Evolutionary conservation across 1,140 invertebrate species (phyloP), one percentile per base, ranked within the genome.

Genomic region (Argopecten irradians): DNA sequence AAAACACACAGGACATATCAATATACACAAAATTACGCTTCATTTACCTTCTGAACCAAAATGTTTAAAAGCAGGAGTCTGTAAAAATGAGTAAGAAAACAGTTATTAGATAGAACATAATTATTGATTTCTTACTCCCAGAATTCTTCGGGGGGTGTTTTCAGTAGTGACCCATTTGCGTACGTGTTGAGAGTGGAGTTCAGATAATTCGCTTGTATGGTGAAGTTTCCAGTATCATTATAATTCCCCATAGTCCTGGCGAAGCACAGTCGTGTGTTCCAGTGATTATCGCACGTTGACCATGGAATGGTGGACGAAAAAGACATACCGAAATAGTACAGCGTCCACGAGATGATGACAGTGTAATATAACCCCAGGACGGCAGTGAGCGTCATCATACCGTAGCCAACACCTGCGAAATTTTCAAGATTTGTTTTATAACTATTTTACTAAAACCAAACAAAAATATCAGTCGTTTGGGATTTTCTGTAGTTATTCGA

Each of bases 271-370:
- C 97, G 96, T 0, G 98, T 99, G 95, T 99, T 99, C 98, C 98
- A 99, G 14, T 96, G 93, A 94, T 99, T 99, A 94, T 98, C 97
- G 95, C 99, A 99, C 71, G 97, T 97, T 39, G 98, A 98, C 99
- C 99, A 99, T 1, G 99, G 99, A 83, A 99, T 96, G 92, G 97
- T 95, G 90, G 96, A 96, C 33, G 97, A 97, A 96, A 99, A 99
- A n/a, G 99, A 99, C 83, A 98, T 97, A 95, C 99, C 98, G 95
- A 99, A 98, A 96, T 98, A 99, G 87, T 98, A 97, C 82, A 99
- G 96, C 13, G 98, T 98, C 98, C 98, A 99, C 19, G 98, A 98
- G 92, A 99, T 98, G 94, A 99, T 99, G 1, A 99, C 98, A 95
- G 99, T 99, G 96, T 99, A 99, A 95, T 99, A 99, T 95, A 99